Conservation (phyloP, 2,113 vertebrate genomes). For the Eurystomus gularis region DNA sequence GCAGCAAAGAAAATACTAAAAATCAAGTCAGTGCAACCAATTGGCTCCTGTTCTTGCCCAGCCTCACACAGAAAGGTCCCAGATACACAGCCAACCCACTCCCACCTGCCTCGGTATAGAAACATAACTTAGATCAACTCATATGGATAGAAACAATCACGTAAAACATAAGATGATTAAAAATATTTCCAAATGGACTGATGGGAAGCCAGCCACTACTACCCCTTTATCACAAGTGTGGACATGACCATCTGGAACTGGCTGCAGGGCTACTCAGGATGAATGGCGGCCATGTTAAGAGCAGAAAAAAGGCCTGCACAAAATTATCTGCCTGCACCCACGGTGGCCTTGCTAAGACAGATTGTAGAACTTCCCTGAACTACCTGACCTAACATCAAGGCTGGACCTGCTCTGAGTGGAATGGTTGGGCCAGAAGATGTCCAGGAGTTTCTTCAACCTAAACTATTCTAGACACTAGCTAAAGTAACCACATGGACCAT, state of each 20-base stretch:
- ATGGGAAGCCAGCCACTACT: not conserved
- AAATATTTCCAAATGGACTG: not conserved
- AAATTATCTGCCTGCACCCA: not conserved
- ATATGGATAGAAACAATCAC: not conserved
- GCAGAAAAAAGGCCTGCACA: not conserved
- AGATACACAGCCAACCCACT: not conserved
- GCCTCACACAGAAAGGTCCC: not conserved
- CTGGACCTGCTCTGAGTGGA: not conserved
- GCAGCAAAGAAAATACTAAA: not conserved
- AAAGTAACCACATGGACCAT: not conserved
- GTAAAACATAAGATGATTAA: not conserved
- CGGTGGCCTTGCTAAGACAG: not conserved
- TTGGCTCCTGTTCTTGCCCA: rapidly evolving
- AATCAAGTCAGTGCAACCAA: not conserved
- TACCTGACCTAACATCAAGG: not conserved
- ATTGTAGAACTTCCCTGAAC: not conserved
- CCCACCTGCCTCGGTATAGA: not conserved
- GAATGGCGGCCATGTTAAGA: rapidly evolving
- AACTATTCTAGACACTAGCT: not conserved
- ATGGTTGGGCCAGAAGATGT: not conserved
- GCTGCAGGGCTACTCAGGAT: not conserved
- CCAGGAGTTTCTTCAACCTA: not conserved
- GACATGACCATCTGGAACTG: not conserved
- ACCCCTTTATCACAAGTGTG: not conserved
- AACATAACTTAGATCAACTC: not conserved